phyloP scores from a whole-genome alignment of 1,140 invertebrate species.

The Colletes gigas region DNA sequence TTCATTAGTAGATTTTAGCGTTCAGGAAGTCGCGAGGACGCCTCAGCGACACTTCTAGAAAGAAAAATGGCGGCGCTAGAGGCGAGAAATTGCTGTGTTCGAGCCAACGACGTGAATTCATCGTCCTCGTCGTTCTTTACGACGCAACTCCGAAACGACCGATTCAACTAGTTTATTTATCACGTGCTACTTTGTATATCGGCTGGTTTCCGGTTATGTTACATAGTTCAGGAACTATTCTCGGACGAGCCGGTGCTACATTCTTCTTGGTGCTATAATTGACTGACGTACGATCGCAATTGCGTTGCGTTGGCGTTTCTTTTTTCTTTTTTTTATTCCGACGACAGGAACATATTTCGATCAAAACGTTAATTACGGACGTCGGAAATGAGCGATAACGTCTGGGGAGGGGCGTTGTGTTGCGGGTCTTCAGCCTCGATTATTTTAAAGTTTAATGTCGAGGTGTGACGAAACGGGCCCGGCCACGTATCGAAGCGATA shows the following conservation, averaged over 20 bases:
- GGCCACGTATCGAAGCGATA: background rate
- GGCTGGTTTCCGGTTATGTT: background rate
- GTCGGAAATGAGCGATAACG: background rate
- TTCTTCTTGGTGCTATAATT: slow-evolving; percentile 23
- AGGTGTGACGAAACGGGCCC: background rate
- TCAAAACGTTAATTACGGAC: background rate
- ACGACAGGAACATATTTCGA: background rate
- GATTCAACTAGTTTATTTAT: slow-evolving; percentile 4
- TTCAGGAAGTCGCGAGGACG: no score
- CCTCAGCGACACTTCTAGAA: no score
- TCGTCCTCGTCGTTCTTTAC: background rate
- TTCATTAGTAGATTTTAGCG: no score
- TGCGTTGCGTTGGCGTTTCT: background rate
- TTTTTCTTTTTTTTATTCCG: slow-evolving; percentile 9
- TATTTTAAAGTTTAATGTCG: slow-evolving; percentile 6
- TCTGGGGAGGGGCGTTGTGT: background rate
- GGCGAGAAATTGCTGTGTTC: background rate
- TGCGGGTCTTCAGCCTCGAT: background rate
- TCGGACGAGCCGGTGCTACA: background rate
- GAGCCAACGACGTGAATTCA: background rate
- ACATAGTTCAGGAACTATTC: slow-evolving; percentile 8
- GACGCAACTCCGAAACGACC: background rate
- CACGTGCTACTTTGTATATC: background rate
- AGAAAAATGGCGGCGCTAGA: no score
- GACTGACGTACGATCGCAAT: background rate